Percentiles rank a stretch among this genome's conserved stretches.
phyloP scores from a whole-genome alignment of 2,113 vertebrate species.

The Pluvialis apricaria region DNA sequence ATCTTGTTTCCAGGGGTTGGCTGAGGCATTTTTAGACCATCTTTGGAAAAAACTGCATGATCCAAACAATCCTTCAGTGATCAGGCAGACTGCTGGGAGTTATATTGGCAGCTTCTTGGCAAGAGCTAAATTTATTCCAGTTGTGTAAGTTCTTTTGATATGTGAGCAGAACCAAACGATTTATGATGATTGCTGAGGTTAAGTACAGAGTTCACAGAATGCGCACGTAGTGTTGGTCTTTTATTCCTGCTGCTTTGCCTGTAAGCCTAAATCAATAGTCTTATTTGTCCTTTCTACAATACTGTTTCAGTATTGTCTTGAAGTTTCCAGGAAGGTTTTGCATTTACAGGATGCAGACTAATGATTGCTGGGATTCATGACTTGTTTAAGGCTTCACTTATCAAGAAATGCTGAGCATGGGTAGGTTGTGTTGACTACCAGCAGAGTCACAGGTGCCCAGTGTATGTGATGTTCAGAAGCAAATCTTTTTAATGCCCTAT shows the following conservation, averaged over 20 bases:
- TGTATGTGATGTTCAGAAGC: background rate
- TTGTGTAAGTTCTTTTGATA: conserved; percentile 80
- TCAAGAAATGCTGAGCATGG: background rate
- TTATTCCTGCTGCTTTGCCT: background rate
- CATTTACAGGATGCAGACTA: background rate
- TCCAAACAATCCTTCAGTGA: conserved; percentile 85
- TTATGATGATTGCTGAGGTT: background rate
- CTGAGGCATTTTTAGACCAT: conserved; percentile 95
- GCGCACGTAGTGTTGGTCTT: background rate
- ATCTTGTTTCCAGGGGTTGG: conserved; percentile 78
- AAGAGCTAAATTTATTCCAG: conserved; percentile 90
- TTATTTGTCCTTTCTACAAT: background rate
- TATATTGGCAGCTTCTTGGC: conserved; percentile 96
- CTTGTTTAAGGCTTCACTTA: background rate
- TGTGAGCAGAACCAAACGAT: background rate
- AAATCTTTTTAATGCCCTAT: background rate
- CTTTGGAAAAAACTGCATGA: conserved; percentile 91
- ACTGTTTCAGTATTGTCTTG: background rate
- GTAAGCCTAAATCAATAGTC: background rate
- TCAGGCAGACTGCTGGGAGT: conserved; percentile 87
- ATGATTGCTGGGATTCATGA: background rate
- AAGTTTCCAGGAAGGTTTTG: background rate
- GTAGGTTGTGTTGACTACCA: background rate
- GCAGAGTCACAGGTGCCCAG: background rate
- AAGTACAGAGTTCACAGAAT: background rate